Conservation (phyloP, 2,113 vertebrate species). For the Daboia siamensis region DNA sequence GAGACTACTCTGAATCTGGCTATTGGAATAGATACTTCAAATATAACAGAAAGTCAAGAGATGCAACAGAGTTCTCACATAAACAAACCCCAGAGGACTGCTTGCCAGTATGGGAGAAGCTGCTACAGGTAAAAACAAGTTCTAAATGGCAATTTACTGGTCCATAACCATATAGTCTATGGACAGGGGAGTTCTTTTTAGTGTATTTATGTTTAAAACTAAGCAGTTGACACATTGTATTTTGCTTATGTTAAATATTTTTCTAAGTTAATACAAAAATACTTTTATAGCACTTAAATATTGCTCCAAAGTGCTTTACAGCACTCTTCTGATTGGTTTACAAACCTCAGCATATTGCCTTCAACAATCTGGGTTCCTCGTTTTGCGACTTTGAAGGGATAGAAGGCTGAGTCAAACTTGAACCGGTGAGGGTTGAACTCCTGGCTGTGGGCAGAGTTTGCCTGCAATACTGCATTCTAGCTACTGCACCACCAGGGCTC, state of each 20-base stretch:
- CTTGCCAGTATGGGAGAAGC: constrained; percentile 72
- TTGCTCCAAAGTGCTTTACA: background rate
- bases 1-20: constrained; percentile 40
- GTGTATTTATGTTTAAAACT: background rate
- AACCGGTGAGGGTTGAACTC: background rate
- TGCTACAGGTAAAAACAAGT: constrained; percentile 77
- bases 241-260: background rate
- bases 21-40: constrained; percentile 40
- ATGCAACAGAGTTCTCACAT: constrained; percentile 49
- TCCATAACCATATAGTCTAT: background rate
- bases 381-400: background rate
- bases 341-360: background rate
- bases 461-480: background rate
- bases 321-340: background rate
- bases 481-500: background rate
- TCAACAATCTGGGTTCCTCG: background rate
- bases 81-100: constrained; percentile 56
- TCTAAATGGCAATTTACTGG: constrained; percentile 2
- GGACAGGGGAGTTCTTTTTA: too few species aligned
- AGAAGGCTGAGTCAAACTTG: background rate
- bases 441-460: background rate
- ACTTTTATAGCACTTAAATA: background rate
- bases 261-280: background rate
- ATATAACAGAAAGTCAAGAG: constrained; percentile 36
- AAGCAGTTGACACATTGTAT: background rate